Evolutionary conservation across 1,140 invertebrate genomes (phyloP).

Genomic region (Drosophila azteca): DNA sequence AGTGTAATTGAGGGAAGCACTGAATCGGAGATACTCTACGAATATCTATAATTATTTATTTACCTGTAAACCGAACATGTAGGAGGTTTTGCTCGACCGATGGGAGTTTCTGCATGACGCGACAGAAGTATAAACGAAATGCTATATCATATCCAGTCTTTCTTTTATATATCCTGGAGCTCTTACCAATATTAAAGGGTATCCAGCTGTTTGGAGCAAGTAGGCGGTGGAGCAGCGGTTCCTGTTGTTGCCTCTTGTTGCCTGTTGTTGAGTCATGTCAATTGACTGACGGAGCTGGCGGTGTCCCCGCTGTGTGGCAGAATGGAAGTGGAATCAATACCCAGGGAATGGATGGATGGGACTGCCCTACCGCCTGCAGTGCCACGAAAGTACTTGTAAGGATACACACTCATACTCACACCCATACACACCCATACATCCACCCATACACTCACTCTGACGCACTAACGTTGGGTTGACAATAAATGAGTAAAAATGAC

Average conservation of each 20-base stretch:
- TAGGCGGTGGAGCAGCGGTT: neutral
- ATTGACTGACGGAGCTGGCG: slow-evolving; percentile 59
- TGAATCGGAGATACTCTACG: too few species aligned
- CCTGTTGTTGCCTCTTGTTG: slow-evolving; percentile 58
- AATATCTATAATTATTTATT: too few species aligned
- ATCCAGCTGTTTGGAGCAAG: too few species aligned
- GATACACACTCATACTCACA: slow-evolving; percentile 55
- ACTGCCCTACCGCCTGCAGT: slow-evolving; percentile 47
- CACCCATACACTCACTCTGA: slow-evolving; percentile 30
- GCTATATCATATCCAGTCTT: too few species aligned
- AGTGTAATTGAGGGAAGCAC: too few species aligned
- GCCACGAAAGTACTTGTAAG: slow-evolving; percentile 69
- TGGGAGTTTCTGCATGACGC: too few species aligned
- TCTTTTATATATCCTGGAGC: too few species aligned
- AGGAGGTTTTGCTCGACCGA: too few species aligned
- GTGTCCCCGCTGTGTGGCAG: slow-evolving; percentile 59
- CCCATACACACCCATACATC: neutral
- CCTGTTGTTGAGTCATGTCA: slow-evolving; percentile 79
- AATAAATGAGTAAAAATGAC: slow-evolving; percentile 82
- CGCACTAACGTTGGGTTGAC: slow-evolving; percentile 77
- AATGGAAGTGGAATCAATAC: slow-evolving; percentile 14
- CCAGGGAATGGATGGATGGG: slow-evolving; percentile 62
- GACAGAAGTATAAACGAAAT: too few species aligned
- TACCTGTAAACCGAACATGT: too few species aligned
- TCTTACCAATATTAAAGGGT: too few species aligned